Evolutionary conservation across 2,113 vertebrate species (phyloP).

Genomic region (Strix aluco): DNA sequence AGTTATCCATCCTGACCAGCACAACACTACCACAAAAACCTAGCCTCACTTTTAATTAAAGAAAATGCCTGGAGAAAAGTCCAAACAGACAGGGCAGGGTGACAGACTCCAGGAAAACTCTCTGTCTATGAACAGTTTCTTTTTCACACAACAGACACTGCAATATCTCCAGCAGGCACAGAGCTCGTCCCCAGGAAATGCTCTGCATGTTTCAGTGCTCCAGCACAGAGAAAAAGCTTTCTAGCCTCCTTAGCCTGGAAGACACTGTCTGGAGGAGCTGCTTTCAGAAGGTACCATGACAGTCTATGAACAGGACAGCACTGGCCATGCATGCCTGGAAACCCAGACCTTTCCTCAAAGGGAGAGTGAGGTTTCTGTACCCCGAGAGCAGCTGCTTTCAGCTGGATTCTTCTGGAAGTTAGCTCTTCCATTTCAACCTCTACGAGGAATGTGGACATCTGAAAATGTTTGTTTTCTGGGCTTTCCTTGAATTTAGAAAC

Average conservation of each 20-base stretch:
- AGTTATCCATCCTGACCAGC: background rate
- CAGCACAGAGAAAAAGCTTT: background rate
- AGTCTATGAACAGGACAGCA: background rate
- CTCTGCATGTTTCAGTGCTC: background rate
- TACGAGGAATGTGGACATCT: background rate
- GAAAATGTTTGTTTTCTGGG: background rate
- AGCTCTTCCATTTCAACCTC: background rate
- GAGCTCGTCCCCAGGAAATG: background rate
- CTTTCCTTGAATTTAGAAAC: background rate
- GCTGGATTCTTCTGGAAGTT: background rate
- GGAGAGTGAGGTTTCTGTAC: background rate
- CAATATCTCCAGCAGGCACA: background rate
- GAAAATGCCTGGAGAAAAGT: background rate
- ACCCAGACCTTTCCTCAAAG: background rate
- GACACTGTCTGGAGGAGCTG: background rate
- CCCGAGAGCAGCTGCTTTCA: background rate
- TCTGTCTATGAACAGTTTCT: rapidly evolving
- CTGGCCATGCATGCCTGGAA: rapidly evolving
- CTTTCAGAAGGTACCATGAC: background rate
- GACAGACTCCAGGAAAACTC: background rate
- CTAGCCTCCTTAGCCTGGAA: background rate
- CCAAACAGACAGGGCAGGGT: background rate
- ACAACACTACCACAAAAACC: background rate
- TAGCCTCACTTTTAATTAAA: background rate
- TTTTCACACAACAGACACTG: background rate